Evolutionary conservation across 2,113 vertebrate species (phyloP).

Genomic region (Ammodytes marinus): DNA sequence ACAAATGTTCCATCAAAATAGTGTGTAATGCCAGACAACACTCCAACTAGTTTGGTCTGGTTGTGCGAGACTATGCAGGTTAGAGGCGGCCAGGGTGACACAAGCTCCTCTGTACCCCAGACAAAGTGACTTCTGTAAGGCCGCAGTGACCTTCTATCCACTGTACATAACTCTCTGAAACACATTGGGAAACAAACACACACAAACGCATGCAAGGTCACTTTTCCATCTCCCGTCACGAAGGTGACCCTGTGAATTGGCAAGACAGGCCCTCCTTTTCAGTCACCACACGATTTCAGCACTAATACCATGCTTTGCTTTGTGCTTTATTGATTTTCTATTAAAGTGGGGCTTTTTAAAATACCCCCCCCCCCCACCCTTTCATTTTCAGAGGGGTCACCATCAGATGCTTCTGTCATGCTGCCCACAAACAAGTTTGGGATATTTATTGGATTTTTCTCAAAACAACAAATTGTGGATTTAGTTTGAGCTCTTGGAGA

Average conservation of each 20-base stretch:
- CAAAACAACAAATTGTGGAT: neutral
- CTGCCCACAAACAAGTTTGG: conserved; percentile 17
- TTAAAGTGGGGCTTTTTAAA: conserved; percentile 49
- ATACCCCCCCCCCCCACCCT: neutral
- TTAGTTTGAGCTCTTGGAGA: neutral
- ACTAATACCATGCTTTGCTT: conserved; percentile 54
- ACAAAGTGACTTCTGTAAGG: conserved; percentile 56
- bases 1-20: too few species aligned
- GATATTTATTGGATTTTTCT: conserved; percentile 14
- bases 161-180: conserved; percentile 14
- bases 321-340: conserved; percentile 64
- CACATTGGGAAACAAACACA: conserved; percentile 30
- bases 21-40: too few species aligned
- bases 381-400: conserved; percentile 39
- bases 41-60: too few species aligned
- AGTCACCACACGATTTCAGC: conserved; percentile 47
- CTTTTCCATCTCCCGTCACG: conserved; percentile 42
- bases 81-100: conserved; percentile 43
- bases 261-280: conserved; percentile 40
- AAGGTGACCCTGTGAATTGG: conserved; percentile 69
- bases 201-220: conserved; percentile 51
- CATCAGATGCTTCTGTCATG: conserved; percentile 2
- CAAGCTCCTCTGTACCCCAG: conserved; percentile 39
- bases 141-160: conserved; percentile 27
- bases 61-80: conserved; percentile 12